Evolutionary conservation across 2,888 invertebrate species (phyloP).

Genomic region (Fragum sueziense): DNA sequence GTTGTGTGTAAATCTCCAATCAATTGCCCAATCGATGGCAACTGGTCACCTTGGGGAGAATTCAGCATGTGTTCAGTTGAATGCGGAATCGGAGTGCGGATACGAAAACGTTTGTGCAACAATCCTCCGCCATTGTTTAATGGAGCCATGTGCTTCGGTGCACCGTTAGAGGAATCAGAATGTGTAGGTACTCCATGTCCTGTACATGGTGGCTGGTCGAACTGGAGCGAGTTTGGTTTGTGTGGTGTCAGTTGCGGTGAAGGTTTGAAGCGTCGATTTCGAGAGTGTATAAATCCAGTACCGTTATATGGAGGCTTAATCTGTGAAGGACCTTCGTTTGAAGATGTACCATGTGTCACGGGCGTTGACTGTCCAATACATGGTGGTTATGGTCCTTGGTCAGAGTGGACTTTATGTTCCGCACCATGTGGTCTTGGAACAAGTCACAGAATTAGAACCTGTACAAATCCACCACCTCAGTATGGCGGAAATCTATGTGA

Average conservation of each 20-base stretch:
- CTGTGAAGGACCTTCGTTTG: constrained; percentile 42
- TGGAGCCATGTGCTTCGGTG: constrained; percentile 51
- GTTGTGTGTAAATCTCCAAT: constrained; percentile 24
- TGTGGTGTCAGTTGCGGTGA: constrained; percentile 30
- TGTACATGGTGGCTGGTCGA: constrained; percentile 30
- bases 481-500: constrained; percentile 49
- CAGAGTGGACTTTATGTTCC: constrained; percentile 33
- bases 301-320: constrained; percentile 47
- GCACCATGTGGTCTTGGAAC: constrained; percentile 45
- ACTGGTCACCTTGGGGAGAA: constrained; percentile 39
- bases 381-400: constrained; percentile 54
- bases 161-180: neutral
- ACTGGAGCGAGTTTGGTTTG: constrained; percentile 20
- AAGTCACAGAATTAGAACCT: constrained; percentile 24
- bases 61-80: constrained; percentile 25
- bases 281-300: constrained; percentile 48
- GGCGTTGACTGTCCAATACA: constrained; percentile 35
- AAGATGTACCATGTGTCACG: constrained; percentile 40
- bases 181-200: constrained; percentile 39
- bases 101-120: constrained; percentile 25
- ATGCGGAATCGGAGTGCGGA: constrained; percentile 36
- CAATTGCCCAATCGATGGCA: constrained; percentile 43
- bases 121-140: constrained; percentile 42
- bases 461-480: constrained; percentile 47
- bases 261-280: constrained; percentile 8